Base-by-base conservation (phyloP, 2,797 vertebrate species). In the Brotula barbata region DNA sequence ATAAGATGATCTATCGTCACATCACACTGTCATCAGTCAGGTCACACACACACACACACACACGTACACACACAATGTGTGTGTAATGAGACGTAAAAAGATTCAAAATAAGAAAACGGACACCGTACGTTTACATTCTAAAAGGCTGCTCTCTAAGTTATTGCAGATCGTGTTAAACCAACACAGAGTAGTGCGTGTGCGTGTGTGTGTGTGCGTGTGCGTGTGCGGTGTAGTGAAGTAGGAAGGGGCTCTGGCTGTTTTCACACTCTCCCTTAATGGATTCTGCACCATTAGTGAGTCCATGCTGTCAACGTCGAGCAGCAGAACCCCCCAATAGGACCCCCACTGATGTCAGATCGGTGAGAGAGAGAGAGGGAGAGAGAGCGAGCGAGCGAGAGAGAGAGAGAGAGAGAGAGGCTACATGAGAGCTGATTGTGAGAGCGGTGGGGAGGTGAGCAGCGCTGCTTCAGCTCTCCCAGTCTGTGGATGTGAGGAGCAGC, bases 271-370 rank as follows among this genome's bases (percentile, higher is more conserved):
- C 46, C 71, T 73, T 72, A 72, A 73, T 72, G 65, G 22, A 68
- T 62, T 9, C 68, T 78, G 64, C 71, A 58, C 50, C 65, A 68
- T 67, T 62, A 63, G 55, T 39, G 43, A 74, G 63, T 75, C 44
- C 47, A 52, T 22, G 12, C 78, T 58, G 71, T 67, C n/a, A 46
- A 19, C 8, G 53, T 68, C 5, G 68, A 34, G 62, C 50, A 19
- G 21, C 58, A 64, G 42, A 70, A 77, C 70, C 93, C 92, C 92
- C 92, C 91, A 91, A 33, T 74, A 45, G 91, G 90, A 88, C 81
- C 93, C 93, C 93, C 86, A 81, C 59, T 91, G 92, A 94, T 94
- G 93, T 94, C 92, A 92, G 89, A 44, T 20, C 19, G 22, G 50
- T 67, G 63, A 53, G 40, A 59, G 56, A 36, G 70, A 21, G 58